Evolutionary conservation across 2,888 invertebrate genomes (phyloP).

Genomic region (Mongoloraphidia duomilia): DNA sequence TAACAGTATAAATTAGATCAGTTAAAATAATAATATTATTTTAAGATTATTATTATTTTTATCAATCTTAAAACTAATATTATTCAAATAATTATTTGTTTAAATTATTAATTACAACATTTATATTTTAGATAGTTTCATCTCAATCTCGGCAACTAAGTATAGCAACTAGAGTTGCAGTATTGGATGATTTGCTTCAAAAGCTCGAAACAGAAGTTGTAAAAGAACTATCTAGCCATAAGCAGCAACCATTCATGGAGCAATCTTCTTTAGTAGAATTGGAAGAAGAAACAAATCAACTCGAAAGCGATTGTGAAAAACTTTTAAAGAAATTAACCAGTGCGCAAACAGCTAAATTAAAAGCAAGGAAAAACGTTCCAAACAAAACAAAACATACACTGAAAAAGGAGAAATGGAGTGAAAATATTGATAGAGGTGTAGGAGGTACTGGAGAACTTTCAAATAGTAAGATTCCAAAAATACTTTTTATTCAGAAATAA

Average conservation of each 20-base stretch:
- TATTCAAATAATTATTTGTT: conserved; percentile 4
- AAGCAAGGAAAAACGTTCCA: conserved; percentile 7
- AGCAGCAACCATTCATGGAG: conserved; percentile 7
- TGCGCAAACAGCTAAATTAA: conserved; percentile 7
- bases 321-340: conserved; percentile 18
- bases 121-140: too few relatives aligned
- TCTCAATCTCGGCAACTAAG: conserved; percentile 16
- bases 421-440: too few relatives aligned
- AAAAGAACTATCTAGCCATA: conserved; percentile 15
- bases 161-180: conserved; percentile 21
- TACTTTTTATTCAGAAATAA: too few relatives aligned
- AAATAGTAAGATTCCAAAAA: too few relatives aligned
- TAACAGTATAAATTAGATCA: background rate
- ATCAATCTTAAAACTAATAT: conserved; percentile 4
- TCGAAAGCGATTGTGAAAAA: conserved; percentile 21
- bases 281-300: conserved; percentile 21
- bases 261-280: conserved; percentile 15
- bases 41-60: conserved; percentile 3
- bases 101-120: too few relatives aligned
- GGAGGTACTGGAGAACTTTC: too few relatives aligned
- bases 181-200: conserved; percentile 23
- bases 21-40: background rate
- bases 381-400: conserved; percentile 4
- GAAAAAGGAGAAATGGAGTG: too few relatives aligned
- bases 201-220: conserved; percentile 23